Conservation (phyloP, 2,113 vertebrate genomes). For the Peromyscus leucopus region DNA sequence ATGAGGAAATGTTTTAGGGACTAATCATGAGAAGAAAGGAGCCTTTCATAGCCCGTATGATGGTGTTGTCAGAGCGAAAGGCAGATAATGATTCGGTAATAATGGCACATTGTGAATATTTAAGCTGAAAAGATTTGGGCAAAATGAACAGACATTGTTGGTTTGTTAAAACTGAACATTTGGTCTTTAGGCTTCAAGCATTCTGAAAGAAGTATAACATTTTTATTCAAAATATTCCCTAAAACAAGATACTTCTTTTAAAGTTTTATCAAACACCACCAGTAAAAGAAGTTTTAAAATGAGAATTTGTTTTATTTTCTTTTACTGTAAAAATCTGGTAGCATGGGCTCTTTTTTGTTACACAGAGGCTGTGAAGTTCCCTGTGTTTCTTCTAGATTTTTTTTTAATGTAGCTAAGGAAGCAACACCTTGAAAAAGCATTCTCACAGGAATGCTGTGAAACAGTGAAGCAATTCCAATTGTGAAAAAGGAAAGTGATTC, state of each 20-base stretch:
- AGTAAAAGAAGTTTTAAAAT: conserved; percentile 67
- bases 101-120: conserved; percentile 96
- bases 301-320: conserved; percentile 74
- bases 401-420: conserved; percentile 80
- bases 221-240: conserved; percentile 85
- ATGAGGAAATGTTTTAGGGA: conserved; percentile 95
- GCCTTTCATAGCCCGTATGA: conserved; percentile 93
- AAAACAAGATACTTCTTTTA: conserved; percentile 80
- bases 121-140: conserved; percentile 91
- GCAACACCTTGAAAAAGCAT: conserved; percentile 83
- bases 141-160: conserved; percentile 91
- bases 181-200: conserved; percentile 88
- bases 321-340: conserved; percentile 81
- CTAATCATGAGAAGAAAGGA: conserved; percentile 96
- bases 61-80: conserved; percentile 95
- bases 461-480: conserved; percentile 74
- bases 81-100: conserved; percentile 96
- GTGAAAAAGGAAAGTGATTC: conserved; percentile 81
- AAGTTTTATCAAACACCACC: conserved; percentile 67
- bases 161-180: conserved; percentile 90
- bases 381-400: conserved; percentile 37
- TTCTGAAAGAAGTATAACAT: conserved; percentile 83
- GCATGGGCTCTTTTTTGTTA: conserved; percentile 37
- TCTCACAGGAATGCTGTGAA: conserved; percentile 82
- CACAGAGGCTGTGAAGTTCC: conserved; percentile 77